These are phyloP conservation scores for Benitochromis conjunctus DNA, from an alignment of 2,113 vertebrate genomes.

Conservation along the genomic window DNA sequence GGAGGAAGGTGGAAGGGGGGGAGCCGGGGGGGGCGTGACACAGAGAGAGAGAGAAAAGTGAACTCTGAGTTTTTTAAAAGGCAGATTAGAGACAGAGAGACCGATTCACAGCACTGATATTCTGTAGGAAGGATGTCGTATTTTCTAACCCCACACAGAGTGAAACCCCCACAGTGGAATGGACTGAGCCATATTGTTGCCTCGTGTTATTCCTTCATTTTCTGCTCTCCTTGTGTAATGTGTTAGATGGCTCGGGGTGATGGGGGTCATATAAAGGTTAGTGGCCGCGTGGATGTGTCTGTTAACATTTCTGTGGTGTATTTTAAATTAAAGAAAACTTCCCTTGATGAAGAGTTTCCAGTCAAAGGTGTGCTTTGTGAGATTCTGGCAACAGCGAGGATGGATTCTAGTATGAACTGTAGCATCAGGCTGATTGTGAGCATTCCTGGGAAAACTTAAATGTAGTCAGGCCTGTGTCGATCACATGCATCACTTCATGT, in stretches of 20 bases:
- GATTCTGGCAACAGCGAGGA: not conserved
- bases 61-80: slow-evolving; percentile 10
- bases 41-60: not conserved
- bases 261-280: slow-evolving; percentile 31
- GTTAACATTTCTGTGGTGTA: slow-evolving; percentile 18
- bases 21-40: not conserved
- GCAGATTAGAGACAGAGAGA: slow-evolving; percentile 38
- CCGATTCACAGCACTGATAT: slow-evolving; percentile 27
- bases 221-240: slow-evolving; percentile 28
- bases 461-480: not conserved
- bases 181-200: slow-evolving; percentile 60
- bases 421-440: not conserved
- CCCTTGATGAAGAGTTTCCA: slow-evolving; percentile 14
- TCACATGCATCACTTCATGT: not conserved
- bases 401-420: not conserved
- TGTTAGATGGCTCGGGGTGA: slow-evolving; percentile 13
- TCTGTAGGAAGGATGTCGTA: slow-evolving; percentile 33
- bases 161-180: slow-evolving; percentile 21
- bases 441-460: not conserved
- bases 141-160: slow-evolving; percentile 7
- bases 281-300: not conserved
- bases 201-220: slow-evolving; percentile 52
- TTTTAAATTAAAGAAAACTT: slow-evolving; percentile 57
- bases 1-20: slow-evolving; percentile 11
- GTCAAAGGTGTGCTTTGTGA: slow-evolving; percentile 34